phyloP scores from a whole-genome alignment of 2,888 invertebrate genomes.

The Drosophila paranaensis region DNA sequence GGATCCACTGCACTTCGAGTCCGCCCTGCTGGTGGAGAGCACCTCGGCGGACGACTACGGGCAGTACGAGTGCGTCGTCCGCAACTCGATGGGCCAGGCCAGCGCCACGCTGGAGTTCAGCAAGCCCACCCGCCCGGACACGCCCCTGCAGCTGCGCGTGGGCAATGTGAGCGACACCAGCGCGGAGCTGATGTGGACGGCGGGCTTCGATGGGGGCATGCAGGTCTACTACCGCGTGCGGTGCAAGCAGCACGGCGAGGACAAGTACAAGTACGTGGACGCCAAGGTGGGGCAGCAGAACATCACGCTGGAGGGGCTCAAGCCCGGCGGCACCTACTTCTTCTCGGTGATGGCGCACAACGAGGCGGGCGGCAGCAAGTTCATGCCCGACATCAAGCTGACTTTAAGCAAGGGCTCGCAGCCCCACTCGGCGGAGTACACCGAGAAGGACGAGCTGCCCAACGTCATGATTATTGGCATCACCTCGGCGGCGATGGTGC shows the following conservation, averaged over 20 bases:
- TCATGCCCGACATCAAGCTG: conserved; percentile 79
- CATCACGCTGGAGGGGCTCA: conserved; percentile 76
- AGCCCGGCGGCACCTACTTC: conserved; percentile 78
- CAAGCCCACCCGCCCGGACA: conserved; percentile 81
- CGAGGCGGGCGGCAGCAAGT: conserved; percentile 83
- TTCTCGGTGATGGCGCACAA: conserved; percentile 83
- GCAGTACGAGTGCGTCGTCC: conserved; percentile 81
- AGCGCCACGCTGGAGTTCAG: conserved; percentile 79
- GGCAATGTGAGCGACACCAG: conserved; percentile 81
- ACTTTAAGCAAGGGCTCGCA: conserved; percentile 79
- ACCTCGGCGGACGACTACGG: conserved; percentile 82
- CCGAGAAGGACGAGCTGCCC: conserved; percentile 82
- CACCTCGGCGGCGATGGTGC: conserved; percentile 82
- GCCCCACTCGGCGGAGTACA: conserved; percentile 78
- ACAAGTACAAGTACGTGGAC: conserved; percentile 82
- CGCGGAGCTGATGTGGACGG: conserved; percentile 74
- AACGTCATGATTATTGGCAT: conserved; percentile 84
- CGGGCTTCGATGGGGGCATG: conserved; percentile 82
- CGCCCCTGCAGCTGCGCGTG: conserved; percentile 73
- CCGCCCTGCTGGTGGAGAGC: conserved; percentile 78
- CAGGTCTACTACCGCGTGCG: conserved; percentile 82
- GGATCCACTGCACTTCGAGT: conserved; percentile 78
- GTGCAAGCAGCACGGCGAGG: conserved; percentile 77
- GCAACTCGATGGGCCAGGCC: conserved; percentile 81
- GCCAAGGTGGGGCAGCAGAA: conserved; percentile 78